Evolutionary conservation across 2,888 invertebrate genomes (phyloP).

Genomic region (Asteroscopus sphinx): DNA sequence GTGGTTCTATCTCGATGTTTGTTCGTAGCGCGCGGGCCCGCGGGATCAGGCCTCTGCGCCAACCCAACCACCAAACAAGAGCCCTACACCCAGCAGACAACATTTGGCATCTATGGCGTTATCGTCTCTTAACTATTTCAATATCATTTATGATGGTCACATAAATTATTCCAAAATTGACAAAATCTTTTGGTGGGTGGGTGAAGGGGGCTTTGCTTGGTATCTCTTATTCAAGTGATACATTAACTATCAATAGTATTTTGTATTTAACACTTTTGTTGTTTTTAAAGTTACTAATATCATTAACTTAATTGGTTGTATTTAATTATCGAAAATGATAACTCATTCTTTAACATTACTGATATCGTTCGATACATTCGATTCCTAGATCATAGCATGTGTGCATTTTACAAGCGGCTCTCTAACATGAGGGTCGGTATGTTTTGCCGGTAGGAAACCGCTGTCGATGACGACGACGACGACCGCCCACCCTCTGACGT

Average conservation of each 20-base stretch:
- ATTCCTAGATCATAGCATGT: conserved; percentile 14
- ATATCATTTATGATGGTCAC: conserved; percentile 31
- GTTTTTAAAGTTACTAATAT: conserved; percentile 44
- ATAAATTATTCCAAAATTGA: conserved; percentile 73
- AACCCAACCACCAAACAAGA: conserved; percentile 90
- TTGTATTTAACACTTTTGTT: conserved; percentile 32
- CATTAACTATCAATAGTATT: conserved; percentile 41
- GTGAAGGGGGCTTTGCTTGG: conserved; percentile 91
- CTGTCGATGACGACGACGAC: conserved; percentile 90
- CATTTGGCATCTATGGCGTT: conserved; percentile 67
- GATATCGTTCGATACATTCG: conserved; percentile 5
- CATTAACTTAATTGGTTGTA: conserved; percentile 18
- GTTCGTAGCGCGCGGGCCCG: conserved; percentile 83
- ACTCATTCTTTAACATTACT: conserved; percentile 4
- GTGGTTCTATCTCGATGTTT: conserved; percentile 58
- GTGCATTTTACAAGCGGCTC: conserved; percentile 64
- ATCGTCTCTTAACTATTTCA: conserved; percentile 37
- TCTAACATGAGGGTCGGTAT: conserved; percentile 81
- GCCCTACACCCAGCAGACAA: conserved; percentile 87
- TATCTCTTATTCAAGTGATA: conserved; percentile 82
- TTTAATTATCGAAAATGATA: conserved; percentile 1
- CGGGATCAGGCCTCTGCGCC: conserved; percentile 87
- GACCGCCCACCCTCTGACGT: conserved; percentile 88
- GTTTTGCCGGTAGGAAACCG: conserved; percentile 85
- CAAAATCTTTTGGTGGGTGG: conserved; percentile 88